A percentile compares a stretch with the other conserved stretches of the same genome.
These are phyloP conservation scores for Halcyon smyrnensis DNA, from an alignment of 2,797 vertebrate genomes.

Conservation along the genomic window DNA sequence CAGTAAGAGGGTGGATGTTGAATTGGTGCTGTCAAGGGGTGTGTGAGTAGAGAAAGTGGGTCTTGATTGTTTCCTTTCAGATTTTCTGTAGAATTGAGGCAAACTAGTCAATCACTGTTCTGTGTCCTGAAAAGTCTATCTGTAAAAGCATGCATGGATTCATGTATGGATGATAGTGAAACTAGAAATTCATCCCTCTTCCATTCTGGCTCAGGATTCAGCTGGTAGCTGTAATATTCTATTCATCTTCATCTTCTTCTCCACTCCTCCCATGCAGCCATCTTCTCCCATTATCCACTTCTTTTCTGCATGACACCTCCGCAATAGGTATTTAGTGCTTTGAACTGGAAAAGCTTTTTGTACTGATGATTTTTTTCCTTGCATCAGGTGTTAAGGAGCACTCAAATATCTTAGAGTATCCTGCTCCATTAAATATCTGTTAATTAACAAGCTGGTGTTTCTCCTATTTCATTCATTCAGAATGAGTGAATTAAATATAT, in stretches of 20 bases:
- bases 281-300: background rate
- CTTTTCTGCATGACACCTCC: background rate
- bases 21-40: background rate
- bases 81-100: background rate
- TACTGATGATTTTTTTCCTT: background rate
- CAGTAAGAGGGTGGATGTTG: background rate
- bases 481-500: background rate
- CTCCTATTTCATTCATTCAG: slow-evolving; percentile 3
- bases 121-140: background rate
- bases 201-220: background rate
- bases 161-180: background rate
- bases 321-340: background rate
- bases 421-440: background rate
- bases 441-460: background rate
- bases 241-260: background rate
- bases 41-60: background rate
- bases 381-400: background rate
- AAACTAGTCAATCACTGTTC: background rate
- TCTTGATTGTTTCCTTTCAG: background rate
- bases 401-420: background rate
- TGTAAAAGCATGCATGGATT: background rate
- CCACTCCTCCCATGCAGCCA: background rate
- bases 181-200: background rate
- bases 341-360: background rate
- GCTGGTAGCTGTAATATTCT: background rate